These are phyloP conservation scores for Cathartes aura DNA, from an alignment of 2,113 vertebrate genomes.

Conservation along the genomic window DNA sequence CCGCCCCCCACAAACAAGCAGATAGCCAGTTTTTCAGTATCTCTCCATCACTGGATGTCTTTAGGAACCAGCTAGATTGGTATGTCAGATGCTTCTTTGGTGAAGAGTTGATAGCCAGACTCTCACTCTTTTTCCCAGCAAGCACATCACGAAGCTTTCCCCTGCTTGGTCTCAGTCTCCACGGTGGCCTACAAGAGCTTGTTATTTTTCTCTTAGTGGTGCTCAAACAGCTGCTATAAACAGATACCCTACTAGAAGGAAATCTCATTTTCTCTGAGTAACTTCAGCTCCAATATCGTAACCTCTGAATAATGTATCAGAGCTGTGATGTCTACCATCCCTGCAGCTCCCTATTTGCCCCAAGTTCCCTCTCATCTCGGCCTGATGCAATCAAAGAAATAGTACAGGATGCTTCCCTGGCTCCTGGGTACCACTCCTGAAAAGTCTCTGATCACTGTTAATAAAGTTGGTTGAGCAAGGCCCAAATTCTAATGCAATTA, in stretches of 20 bases:
- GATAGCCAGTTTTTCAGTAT: not conserved
- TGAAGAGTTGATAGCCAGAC: not conserved
- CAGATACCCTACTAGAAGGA: not conserved
- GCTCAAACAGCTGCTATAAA: not conserved
- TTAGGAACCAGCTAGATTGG: not conserved
- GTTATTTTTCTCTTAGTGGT: not conserved
- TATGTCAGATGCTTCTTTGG: not conserved
- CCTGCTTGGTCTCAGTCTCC: not conserved
- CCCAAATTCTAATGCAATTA: not conserved
- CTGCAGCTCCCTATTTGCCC: not conserved
- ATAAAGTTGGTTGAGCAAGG: not conserved
- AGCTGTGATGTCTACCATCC: not conserved
- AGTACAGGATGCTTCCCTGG: not conserved
- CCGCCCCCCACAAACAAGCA: fast-evolving
- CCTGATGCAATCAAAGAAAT: not conserved
- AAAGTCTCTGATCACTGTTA: not conserved
- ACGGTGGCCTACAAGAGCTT: fast-evolving
- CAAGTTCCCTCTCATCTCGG: not conserved
- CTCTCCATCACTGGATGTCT: too few relatives aligned
- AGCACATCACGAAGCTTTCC: not conserved
- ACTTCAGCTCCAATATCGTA: fast-evolving
- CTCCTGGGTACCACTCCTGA: not conserved
- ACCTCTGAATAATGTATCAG: not conserved
- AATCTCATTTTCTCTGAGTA: not conserved
- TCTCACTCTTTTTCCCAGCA: not conserved